phyloP scores from a whole-genome alignment of 2,797 vertebrate genomes.

The Trachops cirrhosus region DNA sequence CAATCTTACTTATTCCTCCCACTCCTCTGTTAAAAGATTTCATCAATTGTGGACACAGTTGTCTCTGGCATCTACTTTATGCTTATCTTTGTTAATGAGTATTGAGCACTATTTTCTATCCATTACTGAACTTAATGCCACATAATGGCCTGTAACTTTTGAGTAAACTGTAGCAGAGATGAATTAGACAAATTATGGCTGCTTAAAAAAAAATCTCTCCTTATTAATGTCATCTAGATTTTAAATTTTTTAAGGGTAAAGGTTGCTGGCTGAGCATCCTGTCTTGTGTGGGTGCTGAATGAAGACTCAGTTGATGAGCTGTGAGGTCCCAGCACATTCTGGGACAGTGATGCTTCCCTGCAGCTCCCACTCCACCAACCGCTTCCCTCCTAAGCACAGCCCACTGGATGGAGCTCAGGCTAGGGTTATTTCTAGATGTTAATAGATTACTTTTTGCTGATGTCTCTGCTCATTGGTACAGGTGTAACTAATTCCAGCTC shows the following conservation, averaged over 20 bases:
- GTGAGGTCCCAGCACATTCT: neutral
- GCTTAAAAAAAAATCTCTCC: neutral
- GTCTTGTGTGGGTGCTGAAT: neutral
- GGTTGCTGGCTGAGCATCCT: neutral
- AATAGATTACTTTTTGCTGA: neutral
- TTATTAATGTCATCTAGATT: neutral
- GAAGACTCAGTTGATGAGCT: neutral
- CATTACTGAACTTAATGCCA: neutral
- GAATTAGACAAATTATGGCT: neutral
- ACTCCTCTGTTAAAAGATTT: neutral
- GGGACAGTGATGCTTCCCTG: neutral
- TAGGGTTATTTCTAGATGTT: neutral
- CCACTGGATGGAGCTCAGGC: neutral
- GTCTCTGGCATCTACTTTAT: neutral
- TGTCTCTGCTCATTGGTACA: neutral
- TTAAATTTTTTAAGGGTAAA: neutral
- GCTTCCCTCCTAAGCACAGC: neutral
- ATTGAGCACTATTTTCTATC: neutral
- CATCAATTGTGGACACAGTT: neutral
- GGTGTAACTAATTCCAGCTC: neutral
- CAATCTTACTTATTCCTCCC: neutral
- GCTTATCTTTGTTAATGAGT: constrained; percentile 23
- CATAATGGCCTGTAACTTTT: neutral
- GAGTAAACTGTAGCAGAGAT: neutral
- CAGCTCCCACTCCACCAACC: too few species aligned